Evolutionary conservation across 2,888 invertebrate species (phyloP), one percentile per base, ranked within the genome.

Genomic region (Orchesella flavescens): DNA sequence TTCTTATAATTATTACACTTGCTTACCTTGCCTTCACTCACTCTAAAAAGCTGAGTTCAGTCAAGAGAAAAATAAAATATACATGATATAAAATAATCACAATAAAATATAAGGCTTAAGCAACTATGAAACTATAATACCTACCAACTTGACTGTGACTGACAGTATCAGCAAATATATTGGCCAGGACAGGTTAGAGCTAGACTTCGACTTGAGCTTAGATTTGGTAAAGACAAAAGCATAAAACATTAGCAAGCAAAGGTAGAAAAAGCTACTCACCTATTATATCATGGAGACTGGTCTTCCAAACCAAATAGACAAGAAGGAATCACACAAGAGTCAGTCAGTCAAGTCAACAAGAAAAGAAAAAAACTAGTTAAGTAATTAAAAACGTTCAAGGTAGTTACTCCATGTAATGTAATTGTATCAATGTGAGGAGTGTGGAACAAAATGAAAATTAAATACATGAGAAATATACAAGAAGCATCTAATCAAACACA

Each of bases 361-460:
- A 59, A 19, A 59, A 46, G 24, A 72, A 65, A 69, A 79, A 83
- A 83, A 83, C 83, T 55, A 86, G 83, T 85, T 86, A 85, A 86
- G 86, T 86, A 86, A 86, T 86, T 86, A 86, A 86, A 86, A 86
- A 83, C 49, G 44, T 55, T 77, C 59, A 82, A 82, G 83, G 76
- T 81, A 83, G 82, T 82, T 85, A 82, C 80, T 84, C 81, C 59
- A 75, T 76, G 84, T 73, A 78, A 77, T 82, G 78, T 86, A 86
- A 86, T 86, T 86, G 83, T 83, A 86, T 77, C 84, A 86, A 65
- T 85, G 83, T 66, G 68, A 57, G 49, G 46, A 80, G 57, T 23
- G 68, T 73, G 71, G 74, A 84, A 86, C 86, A 81, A 86, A 86
- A 86, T 84, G 86, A 81, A 83, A 84, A 84, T 84, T 86, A 84